Base-by-base conservation (phyloP, 2,797 vertebrate species). In the Ptychobarbus kaznakovi region DNA sequence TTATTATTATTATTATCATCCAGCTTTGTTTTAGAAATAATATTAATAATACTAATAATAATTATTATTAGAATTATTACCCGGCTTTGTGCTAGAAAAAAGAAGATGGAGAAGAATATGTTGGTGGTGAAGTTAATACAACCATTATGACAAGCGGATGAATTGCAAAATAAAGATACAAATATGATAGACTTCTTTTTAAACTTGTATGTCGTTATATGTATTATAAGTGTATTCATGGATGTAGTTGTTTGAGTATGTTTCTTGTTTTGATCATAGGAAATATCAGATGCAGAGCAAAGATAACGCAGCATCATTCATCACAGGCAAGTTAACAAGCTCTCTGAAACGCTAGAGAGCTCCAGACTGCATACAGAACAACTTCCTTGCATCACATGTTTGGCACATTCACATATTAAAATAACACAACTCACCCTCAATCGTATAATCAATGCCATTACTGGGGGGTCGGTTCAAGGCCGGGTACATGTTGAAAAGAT, bases 401-500 rank as follows among this genome's bases (percentile, higher is more conserved):
- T 9, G 46, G 61, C n/a, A 32, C 16, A 40, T 65, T 65, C 58
- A 18, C 66, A 49, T 73, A 11, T 65, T 16, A 32, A 68, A 28
- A 56, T 35, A 72, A 42, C 2, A 5, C 18, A 12, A 70, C 95
- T 91, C 92, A 99, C 98, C 95, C 94, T 97, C 97, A 89, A 96
- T 93, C 81, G 93, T 90, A 15, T 92, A 74, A 89, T 97, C 95
- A 0, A 96, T 92, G 91, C 92, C 93, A 63, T 95, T 95, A 86
- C 85, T 89, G 32, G 93, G 89, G 81, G 91, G 90, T 85, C 89
- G 96, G 86, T 95, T 92, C 86, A 99, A 90, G 83, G 93, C 92
- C 1, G 98, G 97, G 58, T 97, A 94, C 89, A 94, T 97, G 92
- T 99, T 99, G 94, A 96, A 99, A 77, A 99, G 94, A 94, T 99